A percentile compares a stretch with the other conserved stretches of the same genome.
Conservation (phyloP, 2,113 vertebrate species). For the Bungarus multicinctus region DNA sequence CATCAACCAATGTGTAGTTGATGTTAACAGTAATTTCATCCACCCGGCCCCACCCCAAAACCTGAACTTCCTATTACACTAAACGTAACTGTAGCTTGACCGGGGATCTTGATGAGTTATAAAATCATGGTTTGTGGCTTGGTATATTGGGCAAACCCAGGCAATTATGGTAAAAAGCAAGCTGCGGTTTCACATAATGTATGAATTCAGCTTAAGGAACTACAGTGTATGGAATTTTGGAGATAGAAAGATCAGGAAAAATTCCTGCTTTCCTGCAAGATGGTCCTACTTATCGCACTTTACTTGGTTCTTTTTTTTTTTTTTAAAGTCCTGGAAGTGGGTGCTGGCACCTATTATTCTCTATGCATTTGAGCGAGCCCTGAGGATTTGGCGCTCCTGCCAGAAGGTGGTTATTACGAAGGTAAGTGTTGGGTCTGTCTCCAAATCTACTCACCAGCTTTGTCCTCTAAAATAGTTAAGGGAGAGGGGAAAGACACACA, state of each 20-base stretch:
- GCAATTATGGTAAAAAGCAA: not conserved
- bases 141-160: not conserved
- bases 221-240: not conserved
- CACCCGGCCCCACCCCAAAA: not conserved
- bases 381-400: constrained; percentile 79
- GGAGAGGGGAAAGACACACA: not conserved
- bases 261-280: not conserved
- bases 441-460: not conserved
- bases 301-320: not conserved
- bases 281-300: not conserved
- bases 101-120: not conserved
- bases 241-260: not conserved
- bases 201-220: not conserved
- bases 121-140: not conserved
- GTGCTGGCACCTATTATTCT: constrained; percentile 82
- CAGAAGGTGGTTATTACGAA: constrained; percentile 84
- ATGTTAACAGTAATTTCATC: not conserved
- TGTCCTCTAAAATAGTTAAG: not conserved
- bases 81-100: not conserved
- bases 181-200: not conserved
- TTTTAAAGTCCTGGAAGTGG: constrained; percentile 87
- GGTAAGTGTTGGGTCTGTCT: constrained; percentile 65
- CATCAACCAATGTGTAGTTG: not conserved
- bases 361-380: constrained; percentile 82
- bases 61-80: not conserved